These are phyloP conservation scores for Dendrocincla fuliginosa DNA, from an alignment of 2,797 vertebrate species.

Conservation along the genomic window DNA sequence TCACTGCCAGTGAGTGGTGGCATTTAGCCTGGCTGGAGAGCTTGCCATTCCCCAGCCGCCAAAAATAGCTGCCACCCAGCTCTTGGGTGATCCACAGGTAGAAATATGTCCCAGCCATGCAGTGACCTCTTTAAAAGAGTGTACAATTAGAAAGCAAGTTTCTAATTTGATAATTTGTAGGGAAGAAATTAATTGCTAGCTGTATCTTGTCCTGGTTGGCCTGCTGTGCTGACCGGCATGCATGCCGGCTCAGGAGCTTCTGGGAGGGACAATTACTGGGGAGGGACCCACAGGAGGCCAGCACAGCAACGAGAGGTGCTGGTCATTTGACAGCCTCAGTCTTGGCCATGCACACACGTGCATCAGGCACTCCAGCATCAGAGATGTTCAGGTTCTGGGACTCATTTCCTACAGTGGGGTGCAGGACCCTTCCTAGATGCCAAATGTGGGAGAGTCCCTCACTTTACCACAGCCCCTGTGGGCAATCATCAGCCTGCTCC, in stretches of 20 bases:
- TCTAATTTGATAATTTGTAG: slow-evolving; percentile 5
- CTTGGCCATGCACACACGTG: fast-evolving
- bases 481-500: background rate
- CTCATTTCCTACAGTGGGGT: background rate
- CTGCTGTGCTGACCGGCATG: background rate
- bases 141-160: slow-evolving; percentile 7
- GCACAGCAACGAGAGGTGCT: background rate
- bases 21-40: background rate
- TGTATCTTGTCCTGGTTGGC: background rate
- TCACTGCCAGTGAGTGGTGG: background rate
- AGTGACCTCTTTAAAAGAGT: background rate
- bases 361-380: background rate
- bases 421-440: background rate
- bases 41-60: background rate
- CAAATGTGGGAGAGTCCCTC: fast-evolving
- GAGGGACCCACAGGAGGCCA: background rate
- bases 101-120: background rate
- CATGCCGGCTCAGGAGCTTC: background rate
- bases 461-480: background rate
- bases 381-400: background rate
- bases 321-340: background rate
- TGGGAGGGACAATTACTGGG: background rate
- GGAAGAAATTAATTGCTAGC: slow-evolving; percentile 16
- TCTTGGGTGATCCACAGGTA: background rate
- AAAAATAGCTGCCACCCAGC: background rate